Conservation (phyloP, 2,797 vertebrate genomes). For the Falco naumanni region DNA sequence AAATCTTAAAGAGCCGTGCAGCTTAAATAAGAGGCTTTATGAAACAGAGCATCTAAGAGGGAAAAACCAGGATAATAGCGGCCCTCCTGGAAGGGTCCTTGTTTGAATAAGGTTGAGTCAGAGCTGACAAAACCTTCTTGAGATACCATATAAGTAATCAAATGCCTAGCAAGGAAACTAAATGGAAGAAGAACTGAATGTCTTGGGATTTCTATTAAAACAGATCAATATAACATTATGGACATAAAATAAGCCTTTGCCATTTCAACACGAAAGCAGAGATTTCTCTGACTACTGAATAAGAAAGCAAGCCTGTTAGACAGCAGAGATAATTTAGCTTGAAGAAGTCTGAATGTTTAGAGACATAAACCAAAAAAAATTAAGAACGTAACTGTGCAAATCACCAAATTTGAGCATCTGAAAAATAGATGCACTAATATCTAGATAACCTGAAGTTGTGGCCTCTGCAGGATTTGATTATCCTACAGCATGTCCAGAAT, state of each 20-base stretch:
- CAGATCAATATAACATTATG: not conserved
- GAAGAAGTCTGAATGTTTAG: not conserved
- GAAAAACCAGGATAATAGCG: not conserved
- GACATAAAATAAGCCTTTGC: not conserved
- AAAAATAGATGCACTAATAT: not conserved
- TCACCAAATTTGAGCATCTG: not conserved
- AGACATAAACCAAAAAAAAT: not conserved
- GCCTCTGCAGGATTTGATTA: not conserved
- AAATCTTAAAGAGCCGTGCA: not conserved
- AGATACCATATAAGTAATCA: not conserved
- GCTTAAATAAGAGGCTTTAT: not conserved
- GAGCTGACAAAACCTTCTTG: not conserved
- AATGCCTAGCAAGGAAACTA: not conserved
- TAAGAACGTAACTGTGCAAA: not conserved
- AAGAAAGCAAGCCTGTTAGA: not conserved
- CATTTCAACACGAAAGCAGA: not conserved
- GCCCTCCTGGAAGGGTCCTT: not conserved
- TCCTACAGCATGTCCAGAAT: not conserved
- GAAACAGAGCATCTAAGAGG: not conserved
- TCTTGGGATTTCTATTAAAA: conserved; percentile 16
- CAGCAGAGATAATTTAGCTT: not conserved
- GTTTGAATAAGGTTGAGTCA: not conserved
- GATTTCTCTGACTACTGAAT: not conserved
- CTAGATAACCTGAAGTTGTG: not conserved
- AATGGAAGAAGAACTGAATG: not conserved